Evolutionary conservation across 2,797 vertebrate species (phyloP).

Genomic region (Sebastes matsubarae): DNA sequence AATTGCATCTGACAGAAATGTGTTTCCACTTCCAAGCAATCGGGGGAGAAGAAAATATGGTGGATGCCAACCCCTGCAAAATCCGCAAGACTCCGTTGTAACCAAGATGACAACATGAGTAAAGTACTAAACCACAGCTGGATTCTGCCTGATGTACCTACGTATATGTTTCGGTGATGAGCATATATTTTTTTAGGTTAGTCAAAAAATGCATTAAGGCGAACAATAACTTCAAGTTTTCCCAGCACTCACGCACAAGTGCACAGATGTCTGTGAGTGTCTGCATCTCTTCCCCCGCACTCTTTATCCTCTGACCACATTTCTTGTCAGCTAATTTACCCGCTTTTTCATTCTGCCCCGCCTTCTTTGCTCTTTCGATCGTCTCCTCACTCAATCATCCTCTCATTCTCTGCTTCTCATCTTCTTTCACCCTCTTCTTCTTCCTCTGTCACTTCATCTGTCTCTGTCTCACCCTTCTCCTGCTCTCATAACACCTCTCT

Average conservation of each 20-base stretch:
- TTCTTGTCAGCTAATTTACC: conserved; percentile 50
- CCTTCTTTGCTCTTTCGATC: conserved; percentile 31
- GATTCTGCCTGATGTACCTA: neutral
- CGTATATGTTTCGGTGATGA: neutral
- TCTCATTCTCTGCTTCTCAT: conserved; percentile 24
- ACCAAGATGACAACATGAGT: neutral
- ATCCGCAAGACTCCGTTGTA: too few relatives aligned
- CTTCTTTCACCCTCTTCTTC: conserved; percentile 31
- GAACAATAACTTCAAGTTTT: neutral
- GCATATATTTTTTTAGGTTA: neutral
- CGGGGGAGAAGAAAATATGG: neutral
- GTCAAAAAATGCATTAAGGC: neutral
- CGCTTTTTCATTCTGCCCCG: conserved; percentile 40
- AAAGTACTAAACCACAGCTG: neutral
- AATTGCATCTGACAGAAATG: neutral
- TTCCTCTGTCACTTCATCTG: conserved; percentile 27
- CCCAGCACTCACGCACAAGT: neutral
- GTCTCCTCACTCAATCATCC: conserved; percentile 51
- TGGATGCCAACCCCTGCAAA: neutral
- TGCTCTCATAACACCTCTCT: neutral
- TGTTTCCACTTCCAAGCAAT: neutral
- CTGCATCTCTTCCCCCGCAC: neutral
- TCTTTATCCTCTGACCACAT: conserved; percentile 40
- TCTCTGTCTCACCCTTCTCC: conserved; percentile 29
- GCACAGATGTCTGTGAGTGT: neutral